Percentiles rank a stretch among this genome's conserved stretches.
Conservation (phyloP, 2,797 vertebrate genomes). For the Momotus momota region DNA sequence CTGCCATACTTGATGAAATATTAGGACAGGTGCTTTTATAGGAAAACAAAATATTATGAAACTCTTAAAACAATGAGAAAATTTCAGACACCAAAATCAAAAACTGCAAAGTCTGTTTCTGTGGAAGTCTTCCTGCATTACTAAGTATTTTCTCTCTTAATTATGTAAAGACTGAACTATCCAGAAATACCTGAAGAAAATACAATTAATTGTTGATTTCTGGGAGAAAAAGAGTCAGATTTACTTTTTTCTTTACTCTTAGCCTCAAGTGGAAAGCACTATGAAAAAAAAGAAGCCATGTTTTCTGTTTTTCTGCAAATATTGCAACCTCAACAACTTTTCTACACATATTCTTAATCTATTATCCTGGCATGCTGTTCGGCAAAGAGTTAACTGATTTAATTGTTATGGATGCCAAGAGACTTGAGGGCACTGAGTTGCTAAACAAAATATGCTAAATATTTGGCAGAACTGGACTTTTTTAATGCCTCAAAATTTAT, state of each 20-base stretch:
- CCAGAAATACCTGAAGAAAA: neutral
- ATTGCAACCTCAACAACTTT: neutral
- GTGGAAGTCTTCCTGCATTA: neutral
- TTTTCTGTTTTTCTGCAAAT: neutral
- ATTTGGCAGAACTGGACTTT: neutral
- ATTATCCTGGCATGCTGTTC: neutral
- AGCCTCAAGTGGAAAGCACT: neutral
- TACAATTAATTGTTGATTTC: neutral
- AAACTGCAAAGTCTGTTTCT: neutral
- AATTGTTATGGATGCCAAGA: neutral
- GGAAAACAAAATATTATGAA: slow-evolving; percentile 12
- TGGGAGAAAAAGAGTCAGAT: neutral
- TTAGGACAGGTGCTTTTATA: neutral
- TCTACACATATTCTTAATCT: neutral
- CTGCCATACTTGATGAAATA: slow-evolving; percentile 1
- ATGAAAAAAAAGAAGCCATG: neutral
- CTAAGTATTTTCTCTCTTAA: neutral
- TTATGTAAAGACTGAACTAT: neutral
- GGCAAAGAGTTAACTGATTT: neutral
- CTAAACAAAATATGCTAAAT: neutral
- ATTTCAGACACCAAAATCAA: neutral
- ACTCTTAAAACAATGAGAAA: slow-evolving; percentile 11
- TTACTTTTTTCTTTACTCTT: neutral
- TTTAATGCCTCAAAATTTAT: neutral
- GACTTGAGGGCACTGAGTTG: neutral